Base-by-base conservation (phyloP, 2,113 vertebrate species). In the Cyphomyrus discorhynchus region DNA sequence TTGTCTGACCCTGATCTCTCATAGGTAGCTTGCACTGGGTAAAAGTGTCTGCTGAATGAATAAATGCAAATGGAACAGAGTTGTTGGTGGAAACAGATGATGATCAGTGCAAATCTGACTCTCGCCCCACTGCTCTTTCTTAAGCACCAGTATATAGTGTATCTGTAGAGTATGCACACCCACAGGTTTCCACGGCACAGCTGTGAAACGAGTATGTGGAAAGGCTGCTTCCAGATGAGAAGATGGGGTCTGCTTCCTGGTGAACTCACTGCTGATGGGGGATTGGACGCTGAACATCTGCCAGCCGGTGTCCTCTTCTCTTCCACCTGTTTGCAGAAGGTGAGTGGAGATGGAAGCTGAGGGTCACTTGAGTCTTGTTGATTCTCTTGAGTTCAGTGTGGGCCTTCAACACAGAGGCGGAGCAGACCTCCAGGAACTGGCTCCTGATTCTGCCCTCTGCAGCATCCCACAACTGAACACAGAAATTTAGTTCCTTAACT, bases 131-230 rank as follows among this genome's bases (percentile, higher is more conserved):
- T 58, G 21, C 3, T 5, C 35, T 42, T 88, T 56, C 10, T 86
- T 31, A 92, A 95, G 95, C 94, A 94, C 94, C 94, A 90, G 50
- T 87, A 70, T 87, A 35, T 77, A 42, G 31, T 7, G 74, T 80
- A 89, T 50, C 83, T 88, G 92, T 93, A 88, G 91, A 91, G 93
- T 84, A 89, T 62, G 56, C 87, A 92, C 21, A 19, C 90, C 92
- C 4, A 27, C 15, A 47, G 83, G 52, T 45, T 5, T 58, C 31
- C 35, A 10, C 45, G 53, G 35, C 3, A 58, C 53, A 42, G 21
- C 27, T 24, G 56, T 35, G 53, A 66, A 46, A 53, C 31, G 1
- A 19, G 19, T 27, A 39, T 1, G 39, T 24, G 42, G 52, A 66
- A 50, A 66, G 53, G 19, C 87, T 52, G 49, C 15, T 27, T 31